Conservation (phyloP, 2,113 vertebrate genomes). For the Enhydra lutris region DNA sequence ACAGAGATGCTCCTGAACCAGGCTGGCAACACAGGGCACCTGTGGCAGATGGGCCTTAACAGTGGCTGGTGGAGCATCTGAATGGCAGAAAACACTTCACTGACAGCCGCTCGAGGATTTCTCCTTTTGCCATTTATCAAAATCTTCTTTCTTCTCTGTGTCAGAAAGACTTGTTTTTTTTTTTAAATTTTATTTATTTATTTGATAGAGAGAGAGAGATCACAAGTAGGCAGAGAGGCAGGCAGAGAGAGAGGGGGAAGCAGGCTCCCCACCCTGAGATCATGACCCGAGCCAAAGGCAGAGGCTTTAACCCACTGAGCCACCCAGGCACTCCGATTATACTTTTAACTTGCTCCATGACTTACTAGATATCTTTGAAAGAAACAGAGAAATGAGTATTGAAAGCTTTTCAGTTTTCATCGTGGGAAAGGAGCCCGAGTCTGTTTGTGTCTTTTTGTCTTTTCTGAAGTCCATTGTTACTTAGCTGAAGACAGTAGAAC, state of each 20-base stretch:
- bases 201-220: no score
- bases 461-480: neutral
- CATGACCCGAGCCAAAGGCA: no score
- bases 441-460: neutral
- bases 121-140: neutral
- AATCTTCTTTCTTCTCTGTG: neutral
- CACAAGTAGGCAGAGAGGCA: no score
- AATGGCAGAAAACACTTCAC: neutral
- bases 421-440: neutral
- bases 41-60: neutral
- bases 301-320: no score
- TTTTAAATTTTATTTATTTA: neutral
- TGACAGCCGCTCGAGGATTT: neutral
- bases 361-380: neutral
- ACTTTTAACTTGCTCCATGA: neutral
- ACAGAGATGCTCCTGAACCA: neutral
- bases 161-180: neutral
- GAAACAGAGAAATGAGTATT: neutral
- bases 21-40: neutral
- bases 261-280: no score
- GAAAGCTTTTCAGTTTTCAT: neutral
- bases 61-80: neutral
- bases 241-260: no score
- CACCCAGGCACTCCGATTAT: neutral
- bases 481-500: neutral